phyloP scores from a whole-genome alignment of 1,140 invertebrate genomes.

The Pygmarrhopalites habei region DNA sequence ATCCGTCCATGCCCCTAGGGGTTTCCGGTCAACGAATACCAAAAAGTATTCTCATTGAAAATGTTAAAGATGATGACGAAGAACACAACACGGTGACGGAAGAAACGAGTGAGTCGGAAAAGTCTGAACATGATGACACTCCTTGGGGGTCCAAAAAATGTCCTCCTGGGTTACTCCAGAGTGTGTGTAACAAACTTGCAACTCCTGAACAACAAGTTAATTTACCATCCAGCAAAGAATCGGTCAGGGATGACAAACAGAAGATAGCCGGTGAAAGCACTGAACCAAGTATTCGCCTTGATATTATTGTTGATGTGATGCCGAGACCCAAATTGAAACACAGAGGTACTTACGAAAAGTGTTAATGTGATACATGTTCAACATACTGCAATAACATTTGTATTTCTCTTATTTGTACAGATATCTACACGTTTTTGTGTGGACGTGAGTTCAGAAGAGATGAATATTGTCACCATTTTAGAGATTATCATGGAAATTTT shows the following conservation, averaged over 20 bases:
- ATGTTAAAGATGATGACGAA: too few species aligned
- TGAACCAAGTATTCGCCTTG: too few species aligned
- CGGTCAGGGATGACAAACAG: too few species aligned
- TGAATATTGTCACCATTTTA: conserved; percentile 31
- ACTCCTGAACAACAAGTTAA: too few species aligned
- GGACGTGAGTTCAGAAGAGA: conserved; percentile 34
- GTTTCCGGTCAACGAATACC: conserved; percentile 34
- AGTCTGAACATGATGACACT: conserved; percentile 26
- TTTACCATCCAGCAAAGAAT: neutral
- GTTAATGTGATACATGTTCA: too few species aligned
- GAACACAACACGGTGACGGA: neutral
- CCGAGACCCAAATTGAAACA: conserved; percentile 20
- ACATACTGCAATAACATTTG: too few species aligned
- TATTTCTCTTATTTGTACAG: too few species aligned
- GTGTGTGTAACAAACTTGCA: conserved; percentile 31
- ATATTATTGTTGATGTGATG: too few species aligned
- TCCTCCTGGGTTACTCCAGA: conserved; percentile 31
- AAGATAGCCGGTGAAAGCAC: too few species aligned
- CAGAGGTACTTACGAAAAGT: too few species aligned
- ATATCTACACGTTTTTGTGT: conserved; percentile 33
- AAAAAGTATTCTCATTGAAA: conserved; percentile 16
- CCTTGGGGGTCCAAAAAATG: conserved; percentile 25
- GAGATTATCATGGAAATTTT: too few species aligned
- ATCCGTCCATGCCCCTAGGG: conserved; percentile 34
- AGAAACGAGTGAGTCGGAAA: conserved; percentile 22